Evolutionary conservation across 1,140 invertebrate species (phyloP), one percentile per base, ranked within the genome.

Genomic region (Saccostrea echinata): DNA sequence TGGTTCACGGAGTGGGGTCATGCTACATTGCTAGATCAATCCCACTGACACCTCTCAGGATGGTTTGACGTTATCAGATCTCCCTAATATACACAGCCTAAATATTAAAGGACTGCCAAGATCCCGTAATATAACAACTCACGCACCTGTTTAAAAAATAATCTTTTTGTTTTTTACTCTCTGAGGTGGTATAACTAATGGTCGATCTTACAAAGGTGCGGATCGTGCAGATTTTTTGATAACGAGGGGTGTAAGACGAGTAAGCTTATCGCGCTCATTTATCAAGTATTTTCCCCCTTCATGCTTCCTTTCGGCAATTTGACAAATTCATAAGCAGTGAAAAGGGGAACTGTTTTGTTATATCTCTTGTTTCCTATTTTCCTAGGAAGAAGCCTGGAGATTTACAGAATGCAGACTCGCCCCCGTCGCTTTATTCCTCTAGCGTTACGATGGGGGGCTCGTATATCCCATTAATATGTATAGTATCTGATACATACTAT

Each of bases 21-120:
- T 76, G 24, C 27, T 33, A 16, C 68, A 76, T 76, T 33, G 27
- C 24, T 27, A 33, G 68, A 76, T 76, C 68, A 76, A 76, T 76
- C 68, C 24, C 68, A 12, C 68, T 76, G 68, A 76, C 68, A 76
- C 68, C 68, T 76, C 30, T 76, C 24, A 3, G 27, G 68, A 33
- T 13, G 18, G 68, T 30, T 30, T 76, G 30, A 76, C 24, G 24
- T 76, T 76, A 76, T 76, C 68, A 30, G 68, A 76, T 76, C 24
- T 18, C 30, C 68, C 8, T 16, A 76, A 76, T 30, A 76, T 16
- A 30, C 24, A 71, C 24, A 30, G 64, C 11, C 21, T 27, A 71
- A n/a, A 64, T 24, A 64, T 64, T 24, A 21, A 64, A 30, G 27
- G 27, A 76, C 68, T 30, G 68, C 68, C 30, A 30, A 30, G 3